Conservation (phyloP, 2,888 invertebrate genomes). For the Galerucella nymphaeae region DNA sequence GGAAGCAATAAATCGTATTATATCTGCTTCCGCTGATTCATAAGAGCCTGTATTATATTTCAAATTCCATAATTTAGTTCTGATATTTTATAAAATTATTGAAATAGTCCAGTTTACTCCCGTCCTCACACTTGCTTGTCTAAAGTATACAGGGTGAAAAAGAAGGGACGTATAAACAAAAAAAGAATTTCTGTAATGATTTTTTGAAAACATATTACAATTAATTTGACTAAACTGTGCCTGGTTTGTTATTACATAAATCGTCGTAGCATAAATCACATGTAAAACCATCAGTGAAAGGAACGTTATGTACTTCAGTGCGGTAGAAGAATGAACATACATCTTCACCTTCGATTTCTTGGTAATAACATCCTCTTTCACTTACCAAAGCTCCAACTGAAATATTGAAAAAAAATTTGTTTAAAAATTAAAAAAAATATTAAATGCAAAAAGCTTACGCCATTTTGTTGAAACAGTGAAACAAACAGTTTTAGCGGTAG, state of each 20-base stretch:
- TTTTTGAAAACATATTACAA: no score
- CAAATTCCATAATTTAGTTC: neutral
- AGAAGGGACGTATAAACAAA: no score
- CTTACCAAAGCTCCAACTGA: constrained; percentile 12
- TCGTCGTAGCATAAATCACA: constrained; percentile 25
- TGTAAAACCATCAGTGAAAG: constrained; percentile 22
- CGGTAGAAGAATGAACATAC: constrained; percentile 31
- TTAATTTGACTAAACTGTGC: neutral
- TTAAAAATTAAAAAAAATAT: neutral
- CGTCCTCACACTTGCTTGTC: no score
- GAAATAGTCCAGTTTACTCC: neutral
- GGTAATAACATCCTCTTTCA: constrained; percentile 35
- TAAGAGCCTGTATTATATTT: no score
- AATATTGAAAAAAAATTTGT: neutral
- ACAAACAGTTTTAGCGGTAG: constrained; percentile 17
- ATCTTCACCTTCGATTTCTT: constrained; percentile 34
- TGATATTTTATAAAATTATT: neutral
- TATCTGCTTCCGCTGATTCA: neutral
- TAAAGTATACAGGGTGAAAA: no score
- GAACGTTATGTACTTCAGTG: constrained; percentile 25
- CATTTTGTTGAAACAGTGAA: constrained; percentile 20
- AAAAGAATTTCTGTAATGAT: no score
- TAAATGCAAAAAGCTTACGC: constrained; percentile 6
- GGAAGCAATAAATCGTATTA: neutral
- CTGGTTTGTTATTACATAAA: constrained; percentile 20